Evolutionary conservation across 1,140 invertebrate genomes (phyloP).

Genomic region (Popillia japonica): DNA sequence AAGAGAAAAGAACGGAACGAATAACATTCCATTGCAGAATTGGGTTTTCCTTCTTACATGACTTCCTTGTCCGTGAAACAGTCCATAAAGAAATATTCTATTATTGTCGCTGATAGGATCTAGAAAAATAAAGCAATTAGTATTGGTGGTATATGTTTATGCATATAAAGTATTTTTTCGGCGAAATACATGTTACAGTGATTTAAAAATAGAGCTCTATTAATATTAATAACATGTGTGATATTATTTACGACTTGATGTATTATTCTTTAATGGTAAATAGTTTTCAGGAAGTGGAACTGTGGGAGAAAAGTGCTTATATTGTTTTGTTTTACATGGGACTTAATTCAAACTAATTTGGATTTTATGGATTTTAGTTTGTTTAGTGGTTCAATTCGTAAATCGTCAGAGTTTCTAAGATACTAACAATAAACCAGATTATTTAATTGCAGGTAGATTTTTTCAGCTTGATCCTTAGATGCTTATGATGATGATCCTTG

Average conservation of each 20-base stretch:
- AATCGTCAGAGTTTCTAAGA: too few species aligned
- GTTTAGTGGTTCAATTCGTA: too few species aligned
- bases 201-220: background rate
- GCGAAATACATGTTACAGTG: background rate
- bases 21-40: background rate
- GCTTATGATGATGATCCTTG: too few species aligned
- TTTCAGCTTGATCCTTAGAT: too few species aligned
- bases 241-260: background rate
- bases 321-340: too few species aligned
- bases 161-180: background rate
- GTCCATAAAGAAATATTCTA: background rate
- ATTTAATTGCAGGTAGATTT: too few species aligned
- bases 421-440: too few species aligned
- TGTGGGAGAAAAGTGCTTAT: too few species aligned
- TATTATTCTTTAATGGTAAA: background rate
- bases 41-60: background rate
- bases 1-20: background rate
- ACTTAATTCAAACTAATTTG: too few species aligned
- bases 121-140: constrained; percentile 9
- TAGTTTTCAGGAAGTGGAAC: background rate
- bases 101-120: background rate
- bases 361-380: too few species aligned
- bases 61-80: background rate
- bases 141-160: background rate
- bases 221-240: background rate